A percentile compares a stretch with the other conserved stretches of the same genome.
These are phyloP conservation scores for Porites cylindrica DNA, from an alignment of 92 coral and sea anemone genomes.

Conservation along the genomic window DNA sequence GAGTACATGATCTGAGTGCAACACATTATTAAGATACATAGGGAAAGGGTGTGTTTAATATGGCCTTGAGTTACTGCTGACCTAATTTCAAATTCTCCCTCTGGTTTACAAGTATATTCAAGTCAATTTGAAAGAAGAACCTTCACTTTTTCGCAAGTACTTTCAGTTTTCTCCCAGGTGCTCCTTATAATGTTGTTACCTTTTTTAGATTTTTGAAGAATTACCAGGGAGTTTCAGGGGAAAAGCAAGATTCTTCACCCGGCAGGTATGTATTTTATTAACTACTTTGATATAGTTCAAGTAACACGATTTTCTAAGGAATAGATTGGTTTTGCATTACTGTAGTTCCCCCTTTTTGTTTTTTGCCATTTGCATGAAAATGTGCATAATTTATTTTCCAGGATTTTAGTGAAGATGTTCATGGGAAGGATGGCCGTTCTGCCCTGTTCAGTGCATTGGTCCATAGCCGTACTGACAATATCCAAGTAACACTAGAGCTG, in stretches of 20 bases:
- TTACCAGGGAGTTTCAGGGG: slow-evolving; percentile 43
- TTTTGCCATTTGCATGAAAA: no score
- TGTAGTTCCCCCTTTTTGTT: no score
- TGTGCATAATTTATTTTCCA: slow-evolving; percentile 1
- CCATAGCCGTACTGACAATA: slow-evolving; percentile 81
- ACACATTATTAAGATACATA: no score
- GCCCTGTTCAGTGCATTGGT: slow-evolving; percentile 86
- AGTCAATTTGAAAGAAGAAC: no score
- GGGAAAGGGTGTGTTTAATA: no score
- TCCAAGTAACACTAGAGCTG: slow-evolving; percentile 82
- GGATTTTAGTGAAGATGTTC: slow-evolving; percentile 65
- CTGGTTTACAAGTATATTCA: background rate
- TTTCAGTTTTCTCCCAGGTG: no score
- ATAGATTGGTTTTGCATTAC: background rate
- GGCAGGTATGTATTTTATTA: slow-evolving; percentile 23
- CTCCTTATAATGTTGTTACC: background rate
- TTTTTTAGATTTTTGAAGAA: slow-evolving; percentile 38
- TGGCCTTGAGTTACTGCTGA: no score
- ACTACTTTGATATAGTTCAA: no score
- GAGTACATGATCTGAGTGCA: no score
- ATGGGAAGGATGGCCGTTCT: slow-evolving; percentile 78
- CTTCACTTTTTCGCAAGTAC: background rate
- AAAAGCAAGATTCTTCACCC: slow-evolving; percentile 37
- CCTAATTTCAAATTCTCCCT: no score
- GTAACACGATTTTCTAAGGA: background rate